A percentile compares a stretch with the other conserved stretches of the same genome.
Conservation (phyloP, 2,797 vertebrate genomes). For the Girardinus metallicus region DNA sequence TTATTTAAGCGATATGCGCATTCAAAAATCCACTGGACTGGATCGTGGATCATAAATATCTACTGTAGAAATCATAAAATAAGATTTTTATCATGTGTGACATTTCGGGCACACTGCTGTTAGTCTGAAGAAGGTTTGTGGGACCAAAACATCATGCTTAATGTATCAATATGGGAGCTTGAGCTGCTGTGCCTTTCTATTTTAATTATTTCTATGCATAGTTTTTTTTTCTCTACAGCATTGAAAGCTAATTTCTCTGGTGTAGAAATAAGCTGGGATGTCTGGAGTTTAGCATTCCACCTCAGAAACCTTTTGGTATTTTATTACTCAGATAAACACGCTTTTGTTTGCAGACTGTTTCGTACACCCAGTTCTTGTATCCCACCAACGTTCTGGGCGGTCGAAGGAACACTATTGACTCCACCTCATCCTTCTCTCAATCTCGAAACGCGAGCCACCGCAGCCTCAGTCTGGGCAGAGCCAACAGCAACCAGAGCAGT, state of each 20-base stretch:
- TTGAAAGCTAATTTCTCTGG: background rate
- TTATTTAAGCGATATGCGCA: background rate
- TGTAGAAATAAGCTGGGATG: background rate
- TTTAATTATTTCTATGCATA: background rate
- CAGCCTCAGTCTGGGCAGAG: conserved; percentile 92
- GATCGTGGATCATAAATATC: background rate
- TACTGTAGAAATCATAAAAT: background rate
- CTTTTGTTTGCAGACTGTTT: conserved; percentile 87
- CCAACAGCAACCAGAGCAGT: conserved; percentile 98
- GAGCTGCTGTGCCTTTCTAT: background rate
- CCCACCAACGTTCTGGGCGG: conserved; percentile 94
- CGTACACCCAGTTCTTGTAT: conserved; percentile 97
- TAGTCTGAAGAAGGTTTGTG: background rate
- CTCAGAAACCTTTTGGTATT: background rate
- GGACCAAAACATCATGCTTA: background rate
- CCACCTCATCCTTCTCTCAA: conserved; percentile 94
- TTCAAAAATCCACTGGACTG: background rate
- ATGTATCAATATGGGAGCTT: background rate
- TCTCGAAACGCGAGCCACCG: conserved; percentile 95
- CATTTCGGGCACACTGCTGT: background rate
- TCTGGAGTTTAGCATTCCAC: background rate
- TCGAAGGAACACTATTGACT: conserved; percentile 96
- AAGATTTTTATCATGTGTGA: background rate
- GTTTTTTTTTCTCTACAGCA: background rate
- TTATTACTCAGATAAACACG: conserved; percentile 1